Conservation (phyloP, 2,797 vertebrate genomes). For the Anableps anableps region DNA sequence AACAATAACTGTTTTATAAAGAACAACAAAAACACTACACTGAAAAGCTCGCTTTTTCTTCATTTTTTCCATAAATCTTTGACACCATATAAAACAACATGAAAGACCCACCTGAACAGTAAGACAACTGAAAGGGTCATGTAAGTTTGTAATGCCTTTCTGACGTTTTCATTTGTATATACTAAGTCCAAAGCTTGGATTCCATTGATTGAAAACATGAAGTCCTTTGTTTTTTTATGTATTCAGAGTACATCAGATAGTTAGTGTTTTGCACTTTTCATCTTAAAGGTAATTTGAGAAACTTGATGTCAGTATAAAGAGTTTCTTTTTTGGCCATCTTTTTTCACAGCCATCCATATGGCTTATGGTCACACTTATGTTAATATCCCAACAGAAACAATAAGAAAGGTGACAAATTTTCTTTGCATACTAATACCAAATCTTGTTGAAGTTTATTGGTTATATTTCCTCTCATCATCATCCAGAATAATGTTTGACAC, state of each 20-base stretch:
- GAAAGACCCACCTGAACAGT: background rate
- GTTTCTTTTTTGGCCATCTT: background rate
- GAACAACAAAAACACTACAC: background rate
- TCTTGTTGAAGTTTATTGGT: background rate
- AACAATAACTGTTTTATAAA: background rate
- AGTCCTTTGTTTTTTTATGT: background rate
- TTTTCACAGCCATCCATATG: background rate
- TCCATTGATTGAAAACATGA: background rate
- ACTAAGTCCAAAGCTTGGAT: background rate
- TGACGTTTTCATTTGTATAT: background rate
- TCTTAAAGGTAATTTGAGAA: slow-evolving; percentile 7
- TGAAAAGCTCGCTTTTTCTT: background rate
- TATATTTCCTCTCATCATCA: background rate
- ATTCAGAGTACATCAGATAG: background rate
- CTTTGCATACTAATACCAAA: slow-evolving; percentile 46
- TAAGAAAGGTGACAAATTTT: slow-evolving; percentile 16
- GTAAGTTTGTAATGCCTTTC: background rate
- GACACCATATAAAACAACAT: background rate
- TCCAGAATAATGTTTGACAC: background rate
- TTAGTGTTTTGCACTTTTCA: background rate
- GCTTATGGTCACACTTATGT: background rate
- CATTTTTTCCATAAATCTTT: background rate
- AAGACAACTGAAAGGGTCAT: background rate
- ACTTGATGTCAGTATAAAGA: slow-evolving; percentile 12
- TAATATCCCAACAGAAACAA: background rate